Base-by-base conservation (phyloP, 2,113 vertebrate genomes). In the Lepisosteus osseus region DNA sequence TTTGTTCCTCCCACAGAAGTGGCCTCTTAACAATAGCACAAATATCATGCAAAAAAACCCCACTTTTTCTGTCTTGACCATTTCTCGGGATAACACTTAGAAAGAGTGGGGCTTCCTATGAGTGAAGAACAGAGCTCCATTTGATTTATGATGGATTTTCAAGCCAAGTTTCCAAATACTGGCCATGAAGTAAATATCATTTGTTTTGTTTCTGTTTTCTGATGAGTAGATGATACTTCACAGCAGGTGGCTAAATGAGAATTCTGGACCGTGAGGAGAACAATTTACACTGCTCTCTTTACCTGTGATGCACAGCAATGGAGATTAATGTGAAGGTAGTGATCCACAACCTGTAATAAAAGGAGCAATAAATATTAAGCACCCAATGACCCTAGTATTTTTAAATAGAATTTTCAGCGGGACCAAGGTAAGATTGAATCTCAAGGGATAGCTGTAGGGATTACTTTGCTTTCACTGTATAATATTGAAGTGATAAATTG, bases 171-270 rank as follows among this genome's bases (percentile, higher is more conserved):
- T 65, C 51, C 70, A 72, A 72, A 72, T 66, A 65, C 70, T 65
- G 41, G 62, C 70, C 47, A 43, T 51, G 65, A 66, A 72, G 70
- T 55, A 72, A 66, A 72, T 57, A 65, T 72, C 70, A 72, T 72
- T 72, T 65, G 70, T 72, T 65, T 72, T 72, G 63, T 72, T 72
- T 72, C 61, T 65, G 62, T 55, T 66, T 72, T 72, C 51, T 57
- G 70, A 66, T 65, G 62, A 54, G 63, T 72, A n/a, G 63, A 72
- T 72, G 65, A 72, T 72, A 63, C 51, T 45, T 72, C 70, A 65
- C 70, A 72, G 70, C 70, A 44, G 63, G 70, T 66, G 70, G 70
- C 63, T 72, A 65, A 72, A 72, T 72, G 63, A 51, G 43, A 72
- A 72, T 66, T 59, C 54, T 62, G 56, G 70, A 12, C 3, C 17